phyloP scores from a whole-genome alignment of 2,888 invertebrate species.

The Caenorhabditis zanzibari region DNA sequence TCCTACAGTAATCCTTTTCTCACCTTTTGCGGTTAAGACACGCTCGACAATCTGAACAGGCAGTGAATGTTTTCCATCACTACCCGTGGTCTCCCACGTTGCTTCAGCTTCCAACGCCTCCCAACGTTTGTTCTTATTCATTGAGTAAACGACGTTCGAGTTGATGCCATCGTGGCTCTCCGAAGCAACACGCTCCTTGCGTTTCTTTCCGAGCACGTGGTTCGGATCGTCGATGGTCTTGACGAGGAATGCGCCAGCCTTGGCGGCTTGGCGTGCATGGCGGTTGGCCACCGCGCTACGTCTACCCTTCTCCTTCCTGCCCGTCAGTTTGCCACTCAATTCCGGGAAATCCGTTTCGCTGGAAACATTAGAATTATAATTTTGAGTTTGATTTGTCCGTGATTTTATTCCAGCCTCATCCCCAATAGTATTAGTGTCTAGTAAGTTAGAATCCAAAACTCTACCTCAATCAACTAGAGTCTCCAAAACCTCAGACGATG shows the following conservation, averaged over 20 bases:
- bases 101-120: conserved; percentile 63
- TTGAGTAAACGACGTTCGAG: conserved; percentile 77
- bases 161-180: conserved; percentile 76
- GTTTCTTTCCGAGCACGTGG: conserved; percentile 74
- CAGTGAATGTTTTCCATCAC: conserved; percentile 18
- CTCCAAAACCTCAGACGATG: not conserved
- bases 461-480: not conserved
- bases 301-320: conserved; percentile 73
- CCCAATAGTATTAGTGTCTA: no score
- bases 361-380: conserved; percentile 53
- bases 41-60: conserved; percentile 59
- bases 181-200: conserved; percentile 77
- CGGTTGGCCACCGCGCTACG: conserved; percentile 69
- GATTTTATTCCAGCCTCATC: not conserved
- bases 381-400: no score
- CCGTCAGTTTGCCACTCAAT: conserved; percentile 72
- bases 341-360: conserved; percentile 78
- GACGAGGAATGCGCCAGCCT: conserved; percentile 68
- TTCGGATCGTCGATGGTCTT: conserved; percentile 74
- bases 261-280: conserved; percentile 62
- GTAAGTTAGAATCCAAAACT: not conserved
- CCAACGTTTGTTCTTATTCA: conserved; percentile 81
- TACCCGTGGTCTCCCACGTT: conserved; percentile 41
- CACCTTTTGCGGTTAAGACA: conserved; percentile 59
- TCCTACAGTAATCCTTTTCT: conserved; percentile 33